Percentiles rank a stretch among this genome's conserved stretches.
Evolutionary conservation across 1,140 invertebrate genomes (phyloP).

Genomic region (Ooceraea biroi): DNA sequence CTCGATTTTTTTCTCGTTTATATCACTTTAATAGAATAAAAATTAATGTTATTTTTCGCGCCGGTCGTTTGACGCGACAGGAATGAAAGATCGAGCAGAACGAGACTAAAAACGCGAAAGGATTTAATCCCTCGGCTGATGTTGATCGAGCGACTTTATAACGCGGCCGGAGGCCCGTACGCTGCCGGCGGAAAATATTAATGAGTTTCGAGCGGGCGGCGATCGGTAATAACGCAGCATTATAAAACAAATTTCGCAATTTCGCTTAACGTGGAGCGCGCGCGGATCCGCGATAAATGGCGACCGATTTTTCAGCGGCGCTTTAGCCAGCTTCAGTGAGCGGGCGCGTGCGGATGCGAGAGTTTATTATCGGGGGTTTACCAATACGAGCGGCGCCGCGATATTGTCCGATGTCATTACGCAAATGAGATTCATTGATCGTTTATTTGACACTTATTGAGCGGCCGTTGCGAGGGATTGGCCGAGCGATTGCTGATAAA

Average conservation of each 20-base stretch:
- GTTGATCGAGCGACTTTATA: constrained; percentile 61
- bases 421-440: constrained; percentile 74
- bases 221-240: constrained; percentile 54
- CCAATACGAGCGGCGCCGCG: constrained; percentile 40
- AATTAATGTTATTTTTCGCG: constrained; percentile 31
- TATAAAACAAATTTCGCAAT: constrained; percentile 65
- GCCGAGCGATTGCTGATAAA: constrained; percentile 70
- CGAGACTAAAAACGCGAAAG: constrained; percentile 48
- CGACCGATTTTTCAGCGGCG: constrained; percentile 52
- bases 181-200: constrained; percentile 58
- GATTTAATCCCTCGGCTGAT: constrained; percentile 56
- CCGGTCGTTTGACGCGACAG: constrained; percentile 17
- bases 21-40: constrained; percentile 32
- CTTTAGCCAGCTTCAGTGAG: neutral
- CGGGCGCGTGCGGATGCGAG: constrained; percentile 15
- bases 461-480: constrained; percentile 43
- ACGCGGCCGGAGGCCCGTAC: constrained; percentile 40
- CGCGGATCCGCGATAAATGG: constrained; percentile 43
- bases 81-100: constrained; percentile 43
- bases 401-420: constrained; percentile 69
- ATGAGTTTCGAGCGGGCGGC: constrained; percentile 48
- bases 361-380: constrained; percentile 69
- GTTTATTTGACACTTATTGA: constrained; percentile 74
- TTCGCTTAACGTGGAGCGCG: constrained; percentile 31
- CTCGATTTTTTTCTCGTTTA: neutral